Evolutionary conservation across 2,113 vertebrate genomes (phyloP).

Genomic region (cat (Felis catus)): F.catus_Fca126_mat1.0 CM031421.1:40846001-40846500

Average conservation of each 20-base stretch:
- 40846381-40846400: not conserved
- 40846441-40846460: not conserved
- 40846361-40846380: not conserved
- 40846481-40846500: not conserved
- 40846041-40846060: conserved; percentile 58
- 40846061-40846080: not conserved
- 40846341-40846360: not conserved
- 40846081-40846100: not conserved
- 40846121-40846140: not conserved
- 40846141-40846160: not conserved
- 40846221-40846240: not conserved
- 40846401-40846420: not conserved
- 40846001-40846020: not conserved
- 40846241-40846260: not conserved
- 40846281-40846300: not conserved
- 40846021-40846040: conserved; percentile 41
- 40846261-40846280: not conserved
- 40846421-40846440: not conserved
- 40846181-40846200: not conserved
- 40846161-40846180: conserved; percentile 1
- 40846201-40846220: accelerated
- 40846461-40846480: accelerated
- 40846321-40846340: not conserved
- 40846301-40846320: not conserved
- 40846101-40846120: not conserved